phyloP scores from a whole-genome alignment of 1,140 invertebrate species.

The Pogonognathellus flavescens region DNA sequence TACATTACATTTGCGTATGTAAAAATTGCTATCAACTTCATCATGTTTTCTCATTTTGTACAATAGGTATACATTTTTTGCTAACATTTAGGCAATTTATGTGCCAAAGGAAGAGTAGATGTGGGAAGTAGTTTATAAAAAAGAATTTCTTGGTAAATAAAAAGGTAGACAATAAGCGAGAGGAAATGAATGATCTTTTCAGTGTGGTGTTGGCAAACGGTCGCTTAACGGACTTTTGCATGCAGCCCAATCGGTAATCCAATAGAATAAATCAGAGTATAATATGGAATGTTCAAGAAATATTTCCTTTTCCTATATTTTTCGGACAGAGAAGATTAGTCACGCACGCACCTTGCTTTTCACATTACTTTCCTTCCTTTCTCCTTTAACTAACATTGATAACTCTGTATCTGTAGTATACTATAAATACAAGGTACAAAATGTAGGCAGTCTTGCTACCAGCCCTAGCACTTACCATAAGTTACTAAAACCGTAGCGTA shows the following conservation, averaged over 20 bases:
- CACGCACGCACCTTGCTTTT: constrained; percentile 43
- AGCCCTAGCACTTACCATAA: no score
- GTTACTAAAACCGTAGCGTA: no score
- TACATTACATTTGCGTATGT: no score
- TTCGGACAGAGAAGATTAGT: constrained; percentile 34
- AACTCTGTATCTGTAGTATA: not conserved
- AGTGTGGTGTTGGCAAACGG: constrained; percentile 28
- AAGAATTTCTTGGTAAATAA: not conserved
- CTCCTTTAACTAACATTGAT: not conserved
- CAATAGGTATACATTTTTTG: no score
- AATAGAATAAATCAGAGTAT: constrained; percentile 48
- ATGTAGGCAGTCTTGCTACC: not conserved
- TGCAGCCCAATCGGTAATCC: not conserved
- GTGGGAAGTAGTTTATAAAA: no score
- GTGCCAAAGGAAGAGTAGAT: no score
- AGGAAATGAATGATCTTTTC: constrained; percentile 27
- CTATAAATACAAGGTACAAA: no score
- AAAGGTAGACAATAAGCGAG: not conserved
- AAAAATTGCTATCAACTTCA: no score
- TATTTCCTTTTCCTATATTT: constrained; percentile 51
- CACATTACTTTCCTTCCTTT: constrained; percentile 39
- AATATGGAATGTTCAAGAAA: constrained; percentile 31
- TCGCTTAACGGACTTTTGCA: constrained; percentile 29
- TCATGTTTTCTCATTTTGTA: no score
- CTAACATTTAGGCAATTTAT: no score